A percentile compares a stretch with the other conserved stretches of the same genome.
phyloP scores from a whole-genome alignment of 2,797 vertebrate species.

The Acipenser transmontanus region DNA sequence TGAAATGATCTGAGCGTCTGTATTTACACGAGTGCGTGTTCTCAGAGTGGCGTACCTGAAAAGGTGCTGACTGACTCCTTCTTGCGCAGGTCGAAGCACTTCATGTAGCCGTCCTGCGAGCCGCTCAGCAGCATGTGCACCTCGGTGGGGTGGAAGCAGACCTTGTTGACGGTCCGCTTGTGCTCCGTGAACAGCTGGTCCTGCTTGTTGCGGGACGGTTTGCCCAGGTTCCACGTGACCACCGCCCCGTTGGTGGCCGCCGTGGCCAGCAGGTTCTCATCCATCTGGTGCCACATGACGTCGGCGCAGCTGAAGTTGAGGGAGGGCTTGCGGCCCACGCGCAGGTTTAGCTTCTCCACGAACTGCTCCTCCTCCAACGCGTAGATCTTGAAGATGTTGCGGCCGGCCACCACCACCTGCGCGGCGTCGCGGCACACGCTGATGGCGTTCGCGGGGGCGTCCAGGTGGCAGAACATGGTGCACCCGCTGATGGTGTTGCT shows the following conservation, averaged over 20 bases:
- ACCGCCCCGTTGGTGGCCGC: conserved; percentile 95
- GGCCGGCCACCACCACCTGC: conserved; percentile 93
- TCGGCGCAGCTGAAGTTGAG: conserved; percentile 96
- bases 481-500: conserved; percentile 69
- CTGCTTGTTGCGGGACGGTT: conserved; percentile 94
- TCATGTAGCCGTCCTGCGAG: conserved; percentile 97
- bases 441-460: conserved; percentile 92
- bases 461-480: conserved; percentile 96
- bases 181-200: conserved; percentile 97
- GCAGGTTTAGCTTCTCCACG: conserved; percentile 87
- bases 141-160: conserved; percentile 95
- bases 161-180: conserved; percentile 96
- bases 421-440: conserved; percentile 90
- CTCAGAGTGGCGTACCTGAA: conserved; percentile 67
- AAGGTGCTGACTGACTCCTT: conserved; percentile 98
- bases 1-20: too few species aligned
- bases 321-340: conserved; percentile 89
- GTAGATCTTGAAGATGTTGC: conserved; percentile 98
- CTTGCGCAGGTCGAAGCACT: conserved; percentile 93
- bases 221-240: conserved; percentile 94
- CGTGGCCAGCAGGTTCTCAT: conserved; percentile 91
- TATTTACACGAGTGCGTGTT: neutral
- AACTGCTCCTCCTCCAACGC: conserved; percentile 91
- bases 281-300: conserved; percentile 98
- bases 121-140: conserved; percentile 95